These are phyloP conservation scores for Gobionotothen gibberifrons DNA, from an alignment of 2,797 vertebrate species.

Conservation along the genomic window DNA sequence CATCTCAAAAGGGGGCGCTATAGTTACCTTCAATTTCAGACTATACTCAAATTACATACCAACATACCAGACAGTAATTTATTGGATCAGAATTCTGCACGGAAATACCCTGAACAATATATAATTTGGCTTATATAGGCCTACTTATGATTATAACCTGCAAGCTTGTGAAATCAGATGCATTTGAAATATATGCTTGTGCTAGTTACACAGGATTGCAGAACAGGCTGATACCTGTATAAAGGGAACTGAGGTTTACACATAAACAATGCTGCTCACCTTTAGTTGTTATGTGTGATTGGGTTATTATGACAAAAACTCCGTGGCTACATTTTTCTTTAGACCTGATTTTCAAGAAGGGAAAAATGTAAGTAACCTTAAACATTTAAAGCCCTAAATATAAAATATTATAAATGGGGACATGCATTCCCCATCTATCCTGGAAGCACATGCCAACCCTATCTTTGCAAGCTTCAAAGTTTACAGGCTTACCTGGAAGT, in stretches of 20 bases:
- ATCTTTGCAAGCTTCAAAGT: not conserved
- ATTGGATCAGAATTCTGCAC: slow-evolving; percentile 15
- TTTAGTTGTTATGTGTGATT: slow-evolving; percentile 9
- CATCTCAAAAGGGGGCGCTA: slow-evolving; percentile 69
- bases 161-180: not conserved
- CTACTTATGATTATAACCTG: not conserved
- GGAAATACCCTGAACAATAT: not conserved
- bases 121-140: not conserved
- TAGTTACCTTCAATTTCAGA: slow-evolving; percentile 51
- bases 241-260: slow-evolving; percentile 11
- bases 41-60: slow-evolving; percentile 13
- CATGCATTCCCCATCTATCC: not conserved
- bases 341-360: not conserved
- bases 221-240: slow-evolving; percentile 4
- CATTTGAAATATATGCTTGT: not conserved
- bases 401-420: not conserved
- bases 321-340: not conserved
- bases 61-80: slow-evolving; percentile 10
- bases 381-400: not conserved
- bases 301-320: too few relatives aligned
- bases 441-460: not conserved
- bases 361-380: not conserved
- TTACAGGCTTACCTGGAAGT: slow-evolving; percentile 83
- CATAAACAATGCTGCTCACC: not conserved
- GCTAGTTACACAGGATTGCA: not conserved